A percentile compares a stretch with the other conserved stretches of the same genome.
phyloP scores from a whole-genome alignment of 92 coral and sea anemone genomes.

The Parazoanthus darwini region DNA sequence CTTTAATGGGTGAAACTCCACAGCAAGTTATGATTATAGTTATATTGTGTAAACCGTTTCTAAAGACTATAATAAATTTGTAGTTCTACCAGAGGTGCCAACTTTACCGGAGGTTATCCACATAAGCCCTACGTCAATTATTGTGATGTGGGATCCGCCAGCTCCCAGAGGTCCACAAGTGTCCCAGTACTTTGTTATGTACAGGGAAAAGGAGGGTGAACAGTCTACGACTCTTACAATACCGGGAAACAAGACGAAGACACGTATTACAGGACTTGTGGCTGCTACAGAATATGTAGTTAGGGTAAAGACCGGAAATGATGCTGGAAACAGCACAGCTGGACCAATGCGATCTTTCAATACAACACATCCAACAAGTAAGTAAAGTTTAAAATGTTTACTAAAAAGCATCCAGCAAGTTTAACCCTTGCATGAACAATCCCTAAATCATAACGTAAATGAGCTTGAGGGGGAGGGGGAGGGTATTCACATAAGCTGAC shows the following conservation, averaged over 20 bases:
- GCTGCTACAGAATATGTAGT: conserved; percentile 7
- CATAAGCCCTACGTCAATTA: neutral
- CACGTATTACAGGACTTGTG: neutral
- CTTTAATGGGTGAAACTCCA: too few species aligned
- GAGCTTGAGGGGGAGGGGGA: too few species aligned
- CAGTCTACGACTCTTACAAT: neutral
- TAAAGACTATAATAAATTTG: neutral
- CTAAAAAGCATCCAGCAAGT: too few species aligned
- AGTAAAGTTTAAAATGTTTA: neutral
- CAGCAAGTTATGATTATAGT: too few species aligned
- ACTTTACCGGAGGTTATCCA: neutral
- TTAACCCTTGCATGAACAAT: too few species aligned
- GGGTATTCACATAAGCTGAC: too few species aligned
- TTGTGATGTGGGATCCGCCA: neutral
- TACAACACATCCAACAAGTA: neutral
- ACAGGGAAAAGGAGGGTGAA: neutral
- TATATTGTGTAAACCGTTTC: neutral
- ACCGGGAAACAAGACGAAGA: neutral
- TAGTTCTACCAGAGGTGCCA: conserved; percentile 4
- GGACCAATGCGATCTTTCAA: neutral
- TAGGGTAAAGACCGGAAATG: neutral
- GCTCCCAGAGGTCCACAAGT: neutral
- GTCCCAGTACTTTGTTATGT: conserved; percentile 1
- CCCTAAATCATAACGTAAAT: too few species aligned
- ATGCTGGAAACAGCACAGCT: conserved; percentile 11